These are phyloP conservation scores for Temnothorax unifasciatus DNA, from an alignment of 2,888 invertebrate species.

Conservation along the genomic window DNA sequence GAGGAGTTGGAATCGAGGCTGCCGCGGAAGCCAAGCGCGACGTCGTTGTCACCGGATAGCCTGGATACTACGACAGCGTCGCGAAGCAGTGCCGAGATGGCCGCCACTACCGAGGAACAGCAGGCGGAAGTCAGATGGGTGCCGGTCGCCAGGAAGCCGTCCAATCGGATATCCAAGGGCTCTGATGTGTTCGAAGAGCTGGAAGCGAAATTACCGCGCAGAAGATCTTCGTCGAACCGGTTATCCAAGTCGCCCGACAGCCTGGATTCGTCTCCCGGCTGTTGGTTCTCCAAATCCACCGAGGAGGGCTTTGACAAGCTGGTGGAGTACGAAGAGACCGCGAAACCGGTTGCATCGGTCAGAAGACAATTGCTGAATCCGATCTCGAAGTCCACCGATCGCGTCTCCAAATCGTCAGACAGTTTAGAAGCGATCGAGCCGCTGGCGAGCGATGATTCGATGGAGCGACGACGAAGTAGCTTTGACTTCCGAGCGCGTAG, in stretches of 20 bases:
- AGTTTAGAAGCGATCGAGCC: conserved; percentile 81
- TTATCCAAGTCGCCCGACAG: conserved; percentile 83
- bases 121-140: conserved; percentile 66
- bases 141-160: conserved; percentile 74
- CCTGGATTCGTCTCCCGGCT: conserved; percentile 74
- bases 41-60: conserved; percentile 84
- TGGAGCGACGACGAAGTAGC: conserved; percentile 78
- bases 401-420: conserved; percentile 82
- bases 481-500: conserved; percentile 77
- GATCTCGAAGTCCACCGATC: conserved; percentile 81
- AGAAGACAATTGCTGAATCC: conserved; percentile 71
- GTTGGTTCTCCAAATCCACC: conserved; percentile 82
- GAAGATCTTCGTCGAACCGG: conserved; percentile 79
- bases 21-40: conserved; percentile 76
- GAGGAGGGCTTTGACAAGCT: conserved; percentile 81
- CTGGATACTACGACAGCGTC: conserved; percentile 77
- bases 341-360: conserved; percentile 71
- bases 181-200: conserved; percentile 81
- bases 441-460: conserved; percentile 77
- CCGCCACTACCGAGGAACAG: conserved; percentile 8
- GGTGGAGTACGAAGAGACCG: conserved; percentile 72
- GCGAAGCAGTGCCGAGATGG: conserved; percentile 64
- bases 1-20: conserved; percentile 82
- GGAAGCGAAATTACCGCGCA: conserved; percentile 77
- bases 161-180: conserved; percentile 77